phyloP scores from a whole-genome alignment of 2,113 vertebrate species.

The Rhinolophus sinicus region DNA sequence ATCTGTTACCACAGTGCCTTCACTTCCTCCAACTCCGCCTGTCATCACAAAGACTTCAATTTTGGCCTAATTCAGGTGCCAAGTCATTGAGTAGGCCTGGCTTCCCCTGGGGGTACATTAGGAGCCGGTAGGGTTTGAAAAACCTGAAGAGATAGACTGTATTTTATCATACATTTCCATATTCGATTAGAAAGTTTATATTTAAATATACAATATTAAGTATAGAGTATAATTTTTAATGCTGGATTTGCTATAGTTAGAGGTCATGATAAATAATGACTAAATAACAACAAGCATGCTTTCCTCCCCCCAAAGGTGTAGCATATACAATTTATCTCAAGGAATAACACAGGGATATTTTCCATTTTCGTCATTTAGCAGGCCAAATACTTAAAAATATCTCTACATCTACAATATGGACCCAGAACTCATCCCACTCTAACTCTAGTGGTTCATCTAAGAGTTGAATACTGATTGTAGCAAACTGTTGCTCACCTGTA shows the following conservation, averaged over 20 bases:
- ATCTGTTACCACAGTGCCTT: accelerated
- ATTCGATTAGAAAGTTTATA: not conserved
- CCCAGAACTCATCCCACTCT: not conserved
- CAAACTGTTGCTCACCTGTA: not conserved
- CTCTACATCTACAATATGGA: not conserved
- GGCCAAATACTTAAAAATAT: not conserved
- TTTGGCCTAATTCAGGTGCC: not conserved
- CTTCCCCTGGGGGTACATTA: not conserved
- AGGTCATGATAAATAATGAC: not conserved
- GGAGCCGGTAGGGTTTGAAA: not conserved
- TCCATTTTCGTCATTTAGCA: not conserved
- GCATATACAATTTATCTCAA: not conserved
- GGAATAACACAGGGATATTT: not conserved
- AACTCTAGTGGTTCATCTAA: not conserved
- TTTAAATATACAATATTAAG: conserved; percentile 16
- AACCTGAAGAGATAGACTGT: not conserved
- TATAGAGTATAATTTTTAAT: not conserved
- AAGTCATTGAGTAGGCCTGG: not conserved
- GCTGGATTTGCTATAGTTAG: not conserved
- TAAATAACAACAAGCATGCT: not conserved
- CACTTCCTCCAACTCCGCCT: accelerated
- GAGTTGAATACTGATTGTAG: not conserved
- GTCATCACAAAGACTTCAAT: not conserved
- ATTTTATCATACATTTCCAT: not conserved
- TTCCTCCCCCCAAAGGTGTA: not conserved